phyloP scores from a whole-genome alignment of 2,888 invertebrate genomes.

The Suillia variegata region DNA sequence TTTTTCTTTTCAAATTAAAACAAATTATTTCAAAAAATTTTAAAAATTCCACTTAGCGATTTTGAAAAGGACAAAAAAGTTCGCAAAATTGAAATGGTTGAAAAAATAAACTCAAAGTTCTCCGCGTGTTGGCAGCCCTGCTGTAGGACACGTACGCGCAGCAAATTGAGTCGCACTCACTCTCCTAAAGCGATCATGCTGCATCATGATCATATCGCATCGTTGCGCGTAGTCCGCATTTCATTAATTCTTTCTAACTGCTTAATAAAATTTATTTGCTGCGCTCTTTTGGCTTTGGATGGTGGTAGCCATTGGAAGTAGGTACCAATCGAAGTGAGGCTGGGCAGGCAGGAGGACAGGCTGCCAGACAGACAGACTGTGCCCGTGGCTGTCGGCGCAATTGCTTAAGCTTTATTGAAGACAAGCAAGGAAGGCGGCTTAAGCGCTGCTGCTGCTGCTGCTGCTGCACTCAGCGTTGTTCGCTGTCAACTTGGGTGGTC shows the following conservation, averaged over 20 bases:
- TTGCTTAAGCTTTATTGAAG: slow-evolving; percentile 42
- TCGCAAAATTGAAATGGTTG: too few species aligned
- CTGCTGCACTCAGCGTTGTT: slow-evolving; percentile 44
- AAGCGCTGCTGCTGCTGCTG: slow-evolving; percentile 13
- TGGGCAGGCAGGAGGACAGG: too few species aligned
- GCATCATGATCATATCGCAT: neutral
- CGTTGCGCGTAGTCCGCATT: slow-evolving; percentile 36
- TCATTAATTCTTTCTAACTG: slow-evolving; percentile 51
- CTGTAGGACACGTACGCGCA: slow-evolving; percentile 20
- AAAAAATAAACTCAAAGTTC: too few species aligned
- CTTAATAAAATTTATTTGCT: slow-evolving; percentile 51
- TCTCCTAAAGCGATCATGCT: neutral
- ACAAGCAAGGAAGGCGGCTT: too few species aligned
- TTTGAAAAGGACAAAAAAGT: too few species aligned
- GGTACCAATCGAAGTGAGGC: too few species aligned
- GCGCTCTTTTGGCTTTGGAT: neutral
- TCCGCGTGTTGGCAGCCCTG: too few species aligned
- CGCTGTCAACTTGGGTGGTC: slow-evolving; percentile 59
- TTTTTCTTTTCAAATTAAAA: too few species aligned
- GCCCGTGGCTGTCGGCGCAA: slow-evolving; percentile 28
- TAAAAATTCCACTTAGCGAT: too few species aligned
- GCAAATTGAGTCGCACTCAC: slow-evolving; percentile 37
- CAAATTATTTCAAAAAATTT: too few species aligned
- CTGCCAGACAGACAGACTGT: too few species aligned
- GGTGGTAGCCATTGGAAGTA: too few species aligned